These are phyloP conservation scores for Anabas testudineus DNA, from an alignment of 2,797 vertebrate genomes.

Conservation along the genomic window DNA sequence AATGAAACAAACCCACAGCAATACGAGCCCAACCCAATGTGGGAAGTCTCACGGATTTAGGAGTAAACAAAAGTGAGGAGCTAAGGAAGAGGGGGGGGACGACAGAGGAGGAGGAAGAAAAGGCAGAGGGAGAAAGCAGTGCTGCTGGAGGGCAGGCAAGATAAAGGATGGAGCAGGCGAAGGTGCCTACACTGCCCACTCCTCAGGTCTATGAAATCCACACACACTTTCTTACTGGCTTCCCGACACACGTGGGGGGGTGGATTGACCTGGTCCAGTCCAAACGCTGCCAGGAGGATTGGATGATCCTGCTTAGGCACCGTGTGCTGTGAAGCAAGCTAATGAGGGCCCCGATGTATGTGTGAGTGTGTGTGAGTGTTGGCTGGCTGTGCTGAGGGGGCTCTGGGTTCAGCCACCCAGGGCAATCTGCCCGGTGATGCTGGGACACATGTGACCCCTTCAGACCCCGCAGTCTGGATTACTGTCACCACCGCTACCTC, in stretches of 20 bases:
- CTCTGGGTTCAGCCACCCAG: constrained; percentile 66
- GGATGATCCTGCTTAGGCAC: constrained; percentile 82
- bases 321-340: constrained; percentile 79
- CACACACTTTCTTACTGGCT: constrained; percentile 36
- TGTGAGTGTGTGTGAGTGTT: constrained; percentile 59
- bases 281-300: constrained; percentile 72
- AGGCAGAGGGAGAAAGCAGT: background rate
- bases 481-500: constrained; percentile 49
- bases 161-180: constrained; percentile 29
- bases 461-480: constrained; percentile 66
- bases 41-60: constrained; percentile 48
- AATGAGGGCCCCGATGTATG: constrained; percentile 73
- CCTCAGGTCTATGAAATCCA: constrained; percentile 16
- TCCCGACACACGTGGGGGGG: constrained; percentile 54
- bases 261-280: constrained; percentile 75
- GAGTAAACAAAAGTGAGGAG: constrained; percentile 36
- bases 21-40: constrained; percentile 32
- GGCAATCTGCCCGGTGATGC: constrained; percentile 73
- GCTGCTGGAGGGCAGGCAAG: constrained; percentile 8
- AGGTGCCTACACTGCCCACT: constrained; percentile 9
- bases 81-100: background rate
- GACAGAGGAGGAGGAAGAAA: background rate
- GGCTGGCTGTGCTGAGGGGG: constrained; percentile 55
- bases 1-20: constrained; percentile 38
- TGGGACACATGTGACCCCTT: constrained; percentile 74